Evolutionary conservation across 2,797 vertebrate genomes (phyloP), one percentile per base, ranked within the genome.

Genomic region (Oceanodroma leucorhoa): DNA sequence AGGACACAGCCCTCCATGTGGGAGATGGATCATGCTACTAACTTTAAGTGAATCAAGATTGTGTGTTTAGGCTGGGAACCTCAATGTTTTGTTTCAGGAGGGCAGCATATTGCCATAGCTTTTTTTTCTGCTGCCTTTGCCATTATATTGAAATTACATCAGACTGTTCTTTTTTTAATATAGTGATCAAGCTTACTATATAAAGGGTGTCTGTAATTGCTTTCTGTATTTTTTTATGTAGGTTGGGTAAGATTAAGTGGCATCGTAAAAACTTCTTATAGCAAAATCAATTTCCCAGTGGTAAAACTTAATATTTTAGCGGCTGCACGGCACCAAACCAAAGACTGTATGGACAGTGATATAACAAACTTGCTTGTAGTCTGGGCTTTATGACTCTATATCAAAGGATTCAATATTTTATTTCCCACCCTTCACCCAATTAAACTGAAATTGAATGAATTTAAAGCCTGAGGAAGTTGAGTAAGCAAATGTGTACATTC

Each of bases 251-350:
- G 95, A 97, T 97, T 96, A 97, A 97, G 81, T 93, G 77, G 91
- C 88, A 92, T 97, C 45, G 24, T 93, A 95, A 97, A 97, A 96
- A 96, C 76, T 96, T 97, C 93, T 96, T 97, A 94, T 62, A 96
- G 93, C 92, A 96, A 96, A 97, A 97, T 98, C 94, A 96, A 94
- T 98, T 97, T 97, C 92, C 88, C 87, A 84, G 10, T 96, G 94
- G 96, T 95, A 97, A 96, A 96, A 96, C 34, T 41, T 93, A 96
- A 93, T 97, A 94, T 96, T 97, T 97, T 95, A 90, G 85, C 77
- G 95, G 87, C 75, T 87, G 89, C 78, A 87, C 2, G 46, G 79
- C 93, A 90, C 90, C 96, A 60, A 89, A 94, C 36, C 82, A 77
- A 92, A 94, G 95, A 86, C 64, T 90, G 24, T 91, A 58, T 64